A percentile compares a stretch with the other conserved stretches of the same genome.
Conservation (phyloP, 2,797 vertebrate genomes). For the Capromys pilorides region DNA sequence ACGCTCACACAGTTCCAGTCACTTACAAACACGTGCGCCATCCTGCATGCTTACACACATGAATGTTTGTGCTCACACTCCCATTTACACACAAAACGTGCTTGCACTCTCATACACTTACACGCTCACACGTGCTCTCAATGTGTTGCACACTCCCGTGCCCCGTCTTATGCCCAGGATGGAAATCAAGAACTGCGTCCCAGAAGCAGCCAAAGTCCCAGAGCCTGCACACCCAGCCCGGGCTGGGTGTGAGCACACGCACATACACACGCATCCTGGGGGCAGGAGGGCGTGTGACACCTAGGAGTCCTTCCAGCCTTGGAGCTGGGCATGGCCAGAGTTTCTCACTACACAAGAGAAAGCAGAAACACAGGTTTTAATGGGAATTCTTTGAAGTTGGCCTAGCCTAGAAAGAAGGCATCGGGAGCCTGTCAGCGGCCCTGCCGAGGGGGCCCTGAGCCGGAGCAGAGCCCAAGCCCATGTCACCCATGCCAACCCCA, state of each 20-base stretch:
- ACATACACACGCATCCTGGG: not conserved
- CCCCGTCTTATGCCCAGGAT: not conserved
- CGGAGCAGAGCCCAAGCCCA: too few relatives aligned
- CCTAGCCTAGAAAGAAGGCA: not conserved
- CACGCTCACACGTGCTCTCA: not conserved
- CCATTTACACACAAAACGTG: too few relatives aligned
- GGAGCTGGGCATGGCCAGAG: accelerated
- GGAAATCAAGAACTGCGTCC: not conserved
- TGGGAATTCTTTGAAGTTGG: not conserved
- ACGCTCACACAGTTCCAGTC: not conserved
- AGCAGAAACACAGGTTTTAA: not conserved
- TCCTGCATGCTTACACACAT: not conserved
- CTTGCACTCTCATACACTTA: not conserved
- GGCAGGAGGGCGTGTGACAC: not conserved
- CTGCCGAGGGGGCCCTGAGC: too few relatives aligned
- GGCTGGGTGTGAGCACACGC: accelerated
- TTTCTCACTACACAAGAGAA: not conserved
- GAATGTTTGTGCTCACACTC: not conserved
- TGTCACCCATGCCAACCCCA: not conserved
- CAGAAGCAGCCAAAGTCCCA: not conserved
- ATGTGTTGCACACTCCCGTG: not conserved
- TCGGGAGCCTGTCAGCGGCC: too few relatives aligned
- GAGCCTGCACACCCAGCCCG: accelerated
- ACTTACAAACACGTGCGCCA: not conserved
- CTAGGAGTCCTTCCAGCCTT: not conserved